These are phyloP conservation scores for Gephyroberyx darwinii DNA, from an alignment of 2,797 vertebrate genomes.

Conservation along the genomic window DNA sequence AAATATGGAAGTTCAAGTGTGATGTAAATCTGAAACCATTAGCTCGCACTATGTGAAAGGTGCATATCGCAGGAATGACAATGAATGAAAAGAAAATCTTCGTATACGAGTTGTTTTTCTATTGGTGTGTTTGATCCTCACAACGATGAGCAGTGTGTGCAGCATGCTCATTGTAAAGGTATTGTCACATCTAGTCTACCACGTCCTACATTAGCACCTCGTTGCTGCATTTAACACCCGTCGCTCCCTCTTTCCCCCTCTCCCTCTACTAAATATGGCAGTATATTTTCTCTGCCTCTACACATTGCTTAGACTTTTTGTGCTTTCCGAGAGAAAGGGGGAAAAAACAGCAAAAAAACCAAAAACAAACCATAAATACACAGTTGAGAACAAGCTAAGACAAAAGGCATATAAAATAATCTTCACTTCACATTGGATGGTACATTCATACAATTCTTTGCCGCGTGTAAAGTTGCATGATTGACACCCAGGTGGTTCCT, in stretches of 20 bases:
- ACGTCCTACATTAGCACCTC: not conserved
- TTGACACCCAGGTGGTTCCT: conserved; percentile 27
- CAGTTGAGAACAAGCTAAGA: conserved; percentile 36
- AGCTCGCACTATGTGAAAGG: too few species aligned
- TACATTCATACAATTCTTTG: conserved; percentile 77
- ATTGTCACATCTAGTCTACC: not conserved
- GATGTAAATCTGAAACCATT: not conserved
- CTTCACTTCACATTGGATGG: conserved; percentile 82
- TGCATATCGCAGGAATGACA: not conserved
- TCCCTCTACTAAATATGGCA: not conserved
- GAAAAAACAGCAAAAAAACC: conserved; percentile 22
- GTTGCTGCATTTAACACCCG: not conserved
- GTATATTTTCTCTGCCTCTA: not conserved
- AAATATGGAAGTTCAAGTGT: not conserved
- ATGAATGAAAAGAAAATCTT: too few species aligned
- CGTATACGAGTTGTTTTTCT: not conserved
- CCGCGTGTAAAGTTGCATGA: conserved; percentile 25
- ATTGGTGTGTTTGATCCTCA: not conserved
- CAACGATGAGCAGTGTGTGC: not conserved
- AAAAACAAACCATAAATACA: conserved; percentile 38
- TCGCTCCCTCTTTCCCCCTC: not conserved
- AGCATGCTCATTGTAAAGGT: not conserved
- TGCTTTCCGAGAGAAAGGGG: conserved; percentile 68
- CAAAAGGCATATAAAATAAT: conserved; percentile 52
- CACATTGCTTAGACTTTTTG: conserved; percentile 63